Evolutionary conservation across 2,888 invertebrate species (phyloP).

Genomic region (Heliconius hortense): DNA sequence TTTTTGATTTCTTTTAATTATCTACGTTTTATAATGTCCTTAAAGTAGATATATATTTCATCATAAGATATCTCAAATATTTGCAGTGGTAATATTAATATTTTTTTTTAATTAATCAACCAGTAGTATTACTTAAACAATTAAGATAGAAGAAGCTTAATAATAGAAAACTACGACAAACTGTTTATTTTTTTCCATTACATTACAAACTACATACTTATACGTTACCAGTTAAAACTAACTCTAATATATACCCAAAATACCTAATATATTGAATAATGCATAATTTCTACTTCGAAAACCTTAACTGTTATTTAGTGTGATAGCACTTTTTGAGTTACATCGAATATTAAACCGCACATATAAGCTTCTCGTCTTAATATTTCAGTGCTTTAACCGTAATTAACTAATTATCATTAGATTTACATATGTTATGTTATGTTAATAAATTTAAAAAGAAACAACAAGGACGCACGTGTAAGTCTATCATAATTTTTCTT

Average conservation of each 20-base stretch:
- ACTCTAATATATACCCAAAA: slow-evolving; percentile 82
- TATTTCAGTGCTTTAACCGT: slow-evolving; percentile 79
- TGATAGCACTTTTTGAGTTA: slow-evolving; percentile 74
- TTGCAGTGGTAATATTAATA: slow-evolving; percentile 83
- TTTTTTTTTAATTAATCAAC: slow-evolving; percentile 77
- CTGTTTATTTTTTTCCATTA: slow-evolving; percentile 77
- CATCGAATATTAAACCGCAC: slow-evolving; percentile 78
- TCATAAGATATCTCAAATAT: slow-evolving; percentile 83
- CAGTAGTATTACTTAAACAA: slow-evolving; percentile 81
- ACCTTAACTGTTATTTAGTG: slow-evolving; percentile 69
- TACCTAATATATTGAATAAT: slow-evolving; percentile 80
- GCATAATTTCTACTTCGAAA: slow-evolving; percentile 79
- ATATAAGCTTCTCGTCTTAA: slow-evolving; percentile 78
- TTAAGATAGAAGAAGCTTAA: slow-evolving; percentile 83
- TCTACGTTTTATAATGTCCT: slow-evolving; percentile 83
- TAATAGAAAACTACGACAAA: slow-evolving; percentile 82
- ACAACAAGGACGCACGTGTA: slow-evolving; percentile 78
- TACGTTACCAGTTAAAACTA: slow-evolving; percentile 80
- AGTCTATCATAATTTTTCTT: slow-evolving; percentile 82
- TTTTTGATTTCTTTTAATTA: slow-evolving; percentile 83
- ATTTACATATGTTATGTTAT: slow-evolving; percentile 58
- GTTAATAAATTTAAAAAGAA: slow-evolving; percentile 57
- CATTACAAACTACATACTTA: slow-evolving; percentile 81
- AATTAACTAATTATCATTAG: slow-evolving; percentile 83
- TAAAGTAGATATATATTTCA: slow-evolving; percentile 83